Evolutionary conservation across 2,113 vertebrate genomes (phyloP), one percentile per base, ranked within the genome.

Genomic region (Gallinago paraguaiae): DNA sequence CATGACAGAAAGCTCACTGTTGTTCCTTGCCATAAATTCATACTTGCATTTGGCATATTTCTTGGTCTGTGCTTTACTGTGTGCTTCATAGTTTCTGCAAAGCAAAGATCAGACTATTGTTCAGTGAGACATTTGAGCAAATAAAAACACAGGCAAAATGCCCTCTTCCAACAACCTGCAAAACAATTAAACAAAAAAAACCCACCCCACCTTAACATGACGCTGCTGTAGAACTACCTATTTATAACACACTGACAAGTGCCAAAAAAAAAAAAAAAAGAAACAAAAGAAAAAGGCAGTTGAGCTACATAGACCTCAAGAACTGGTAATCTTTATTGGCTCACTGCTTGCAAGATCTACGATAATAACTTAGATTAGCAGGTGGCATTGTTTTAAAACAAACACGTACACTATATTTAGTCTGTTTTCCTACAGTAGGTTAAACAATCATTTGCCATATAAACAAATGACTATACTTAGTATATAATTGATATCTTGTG

Each of bases 1-100:
- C 75, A 98, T 61, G 43, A 99, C 98, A 1, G 99, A 99, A 74
- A 99, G 98, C 90, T 99, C 99, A 6, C 98, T 99, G 97, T 93
- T 98, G 96, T 99, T 99, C 67, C 99, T 98, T 51, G 98, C 99
- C 97, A 98, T 97, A 91, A 99, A 99, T 95, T 99, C 99, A 0
- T 99, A 99, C 91, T 98, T 99, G 54, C 98, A 99, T 98, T 99
- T 99, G 98, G 99, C 99, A 51, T 98, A 99, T 85, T 98, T 98
- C 96, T 98, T 99, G 57, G 94, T 70, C 54, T 98, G 98, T 67
- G 95, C 76, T 96, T 98, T 97, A 63, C 39, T 86, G 59, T 98
- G 97, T 15, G 93, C 93, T 18, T 99, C 98, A 15, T 98, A 98
- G 91, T 96, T 98, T 86, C 99, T 99, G 97, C 82, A 97, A 97